Conservation (phyloP, 2,797 vertebrate species). For the Acomys russatus region DNA sequence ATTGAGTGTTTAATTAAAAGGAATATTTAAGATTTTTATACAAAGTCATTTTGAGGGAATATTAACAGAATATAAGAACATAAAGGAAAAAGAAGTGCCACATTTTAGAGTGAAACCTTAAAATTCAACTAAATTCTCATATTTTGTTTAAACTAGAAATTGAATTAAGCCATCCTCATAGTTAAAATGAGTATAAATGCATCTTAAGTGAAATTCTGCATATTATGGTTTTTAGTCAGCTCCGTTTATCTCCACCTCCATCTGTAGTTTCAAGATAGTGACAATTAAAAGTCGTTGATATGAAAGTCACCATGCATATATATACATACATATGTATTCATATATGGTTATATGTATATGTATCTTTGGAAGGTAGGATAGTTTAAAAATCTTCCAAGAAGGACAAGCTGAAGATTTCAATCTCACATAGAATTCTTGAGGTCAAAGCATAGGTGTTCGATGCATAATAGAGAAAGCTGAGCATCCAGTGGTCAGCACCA, state of each 20-base stretch:
- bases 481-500: conserved; percentile 11
- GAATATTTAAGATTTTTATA: conserved; percentile 20
- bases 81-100: background rate
- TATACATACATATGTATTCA: background rate
- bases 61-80: background rate
- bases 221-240: background rate
- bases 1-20: background rate
- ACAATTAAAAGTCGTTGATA: conserved; percentile 2
- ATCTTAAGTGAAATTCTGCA: conserved; percentile 33
- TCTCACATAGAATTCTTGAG: conserved; percentile 52
- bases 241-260: background rate
- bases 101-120: conserved; percentile 20
- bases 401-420: conserved; percentile 34
- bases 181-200: conserved; percentile 35
- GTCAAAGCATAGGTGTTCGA: conserved; percentile 19
- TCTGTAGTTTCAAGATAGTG: background rate
- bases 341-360: too few relatives aligned
- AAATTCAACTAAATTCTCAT: background rate
- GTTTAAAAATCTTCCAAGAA: conserved; percentile 42
- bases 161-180: background rate
- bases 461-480: conserved; percentile 68
- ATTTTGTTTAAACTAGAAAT: conserved; percentile 52
- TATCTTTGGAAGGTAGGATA: conserved; percentile 51
- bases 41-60: conserved; percentile 45
- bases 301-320: background rate